Evolutionary conservation across 2,113 vertebrate species (phyloP), one percentile per base, ranked within the genome.

Genomic region (Bungarus multicinctus): DNA sequence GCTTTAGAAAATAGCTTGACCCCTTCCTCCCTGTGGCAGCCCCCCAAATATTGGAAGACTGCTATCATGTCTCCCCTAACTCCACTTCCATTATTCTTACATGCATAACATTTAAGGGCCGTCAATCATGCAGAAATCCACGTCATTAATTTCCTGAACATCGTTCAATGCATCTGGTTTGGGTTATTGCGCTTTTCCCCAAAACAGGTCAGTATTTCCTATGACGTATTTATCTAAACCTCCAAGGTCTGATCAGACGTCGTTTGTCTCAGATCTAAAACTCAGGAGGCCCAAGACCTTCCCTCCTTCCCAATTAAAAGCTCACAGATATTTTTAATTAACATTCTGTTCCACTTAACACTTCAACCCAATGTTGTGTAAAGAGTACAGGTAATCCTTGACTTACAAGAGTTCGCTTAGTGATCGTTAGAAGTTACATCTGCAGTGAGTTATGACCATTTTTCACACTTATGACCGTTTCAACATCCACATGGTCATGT

Each of bases 291-390:
- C 88, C 87, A 85, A 53, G 81, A 88, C 90, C 91, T 85, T 87
- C 95, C 93, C 91, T 53, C 87, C 47, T 4, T 69, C 86, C 91
- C 96, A 97, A 98, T 97, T 98, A 97, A 95, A 97, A 95, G 96
- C 93, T 97, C 94, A 93, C 91, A 97, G 47, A 90, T 52, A 87
- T 92, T 93, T 95, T 97, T 97, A 97, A 97, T 95, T 97, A 97
- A 95, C 93, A 95, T 94, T 96, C 89, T 93, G 69, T 92, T 95
- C 91, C 93, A 93, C 25, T 94, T 94, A 95, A 96, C 47, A 88
- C 60, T 95, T 93, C 95, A 95, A 94, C 90, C 93, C 95, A 93
- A 95, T 93, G 22, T 64, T 50, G 47, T 94, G 93, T 85, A 93
- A 91, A 95, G 47, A 93, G 45, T 39, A 30, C 27, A 30, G 3